Evolutionary conservation across 2,113 vertebrate species (phyloP).

Genomic region (Camelus dromedarius): DNA sequence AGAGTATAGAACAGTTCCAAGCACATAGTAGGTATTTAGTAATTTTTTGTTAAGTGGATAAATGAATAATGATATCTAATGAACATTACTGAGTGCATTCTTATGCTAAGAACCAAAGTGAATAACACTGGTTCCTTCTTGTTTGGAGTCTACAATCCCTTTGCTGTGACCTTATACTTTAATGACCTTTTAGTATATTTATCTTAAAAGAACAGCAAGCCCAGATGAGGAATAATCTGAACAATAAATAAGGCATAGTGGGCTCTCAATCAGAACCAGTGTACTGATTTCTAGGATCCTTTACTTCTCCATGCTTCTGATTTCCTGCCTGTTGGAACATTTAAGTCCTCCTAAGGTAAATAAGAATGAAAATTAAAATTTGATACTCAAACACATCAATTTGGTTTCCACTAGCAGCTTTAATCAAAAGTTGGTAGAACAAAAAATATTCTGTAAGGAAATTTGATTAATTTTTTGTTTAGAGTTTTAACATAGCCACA

Average conservation of each 20-base stretch:
- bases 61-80: neutral
- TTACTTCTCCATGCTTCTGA: neutral
- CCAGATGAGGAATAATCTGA: neutral
- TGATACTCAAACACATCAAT: neutral
- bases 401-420: constrained; percentile 1
- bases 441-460: neutral
- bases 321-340: neutral
- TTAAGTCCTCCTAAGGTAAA: neutral
- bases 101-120: constrained; percentile 25
- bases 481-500: neutral
- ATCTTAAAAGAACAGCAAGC: neutral
- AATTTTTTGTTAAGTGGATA: neutral
- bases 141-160: neutral
- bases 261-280: neutral
- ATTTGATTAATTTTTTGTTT: constrained; percentile 42
- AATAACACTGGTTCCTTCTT: neutral
- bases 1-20: neutral
- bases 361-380: constrained; percentile 29
- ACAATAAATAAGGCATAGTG: neutral
- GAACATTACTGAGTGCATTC: neutral
- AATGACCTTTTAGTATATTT: neutral
- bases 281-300: neutral
- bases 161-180: constrained; percentile 10
- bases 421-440: constrained; percentile 26
- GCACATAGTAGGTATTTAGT: neutral